Conservation (phyloP, 2,888 invertebrate genomes). For the Lepidochrysops patricia region DNA sequence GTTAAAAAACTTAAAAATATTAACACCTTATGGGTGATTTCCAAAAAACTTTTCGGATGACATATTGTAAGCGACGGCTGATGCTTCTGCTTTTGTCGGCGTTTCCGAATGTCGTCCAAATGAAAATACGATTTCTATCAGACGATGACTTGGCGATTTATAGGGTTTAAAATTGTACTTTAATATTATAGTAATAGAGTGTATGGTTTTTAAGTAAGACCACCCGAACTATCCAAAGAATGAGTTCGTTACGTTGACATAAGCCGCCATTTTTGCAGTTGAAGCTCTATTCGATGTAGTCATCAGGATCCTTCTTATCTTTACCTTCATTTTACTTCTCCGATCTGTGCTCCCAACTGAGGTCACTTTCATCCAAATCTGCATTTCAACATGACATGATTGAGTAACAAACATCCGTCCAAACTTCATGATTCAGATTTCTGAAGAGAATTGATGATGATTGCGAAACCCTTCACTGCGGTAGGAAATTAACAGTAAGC, state of each 20-base stretch:
- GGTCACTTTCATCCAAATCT: neutral
- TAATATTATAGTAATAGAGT: neutral
- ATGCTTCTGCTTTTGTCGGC: constrained; percentile 4
- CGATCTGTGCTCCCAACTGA: neutral
- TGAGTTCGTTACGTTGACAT: constrained; percentile 7
- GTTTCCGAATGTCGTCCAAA: constrained; percentile 3
- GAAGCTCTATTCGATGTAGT: neutral
- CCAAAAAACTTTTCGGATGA: neutral
- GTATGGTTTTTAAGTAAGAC: neutral
- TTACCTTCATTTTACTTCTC: neutral
- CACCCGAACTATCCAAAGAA: constrained; percentile 1
- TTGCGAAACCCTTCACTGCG: neutral
- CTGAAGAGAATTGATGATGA: constrained; percentile 2
- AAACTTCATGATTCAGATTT: constrained; percentile 1
- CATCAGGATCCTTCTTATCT: neutral
- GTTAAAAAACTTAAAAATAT: constrained; percentile 2
- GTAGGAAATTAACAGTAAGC: neutral
- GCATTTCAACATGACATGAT: constrained; percentile 2
- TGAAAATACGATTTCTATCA: constrained; percentile 6
- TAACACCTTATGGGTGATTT: neutral
- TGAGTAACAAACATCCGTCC: constrained; percentile 2
- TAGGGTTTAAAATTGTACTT: neutral
- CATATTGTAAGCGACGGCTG: neutral
- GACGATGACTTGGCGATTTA: neutral
- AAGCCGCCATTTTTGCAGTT: neutral